phyloP scores from a whole-genome alignment of 2,888 invertebrate genomes.

The Drosophila peninsularis region DNA sequence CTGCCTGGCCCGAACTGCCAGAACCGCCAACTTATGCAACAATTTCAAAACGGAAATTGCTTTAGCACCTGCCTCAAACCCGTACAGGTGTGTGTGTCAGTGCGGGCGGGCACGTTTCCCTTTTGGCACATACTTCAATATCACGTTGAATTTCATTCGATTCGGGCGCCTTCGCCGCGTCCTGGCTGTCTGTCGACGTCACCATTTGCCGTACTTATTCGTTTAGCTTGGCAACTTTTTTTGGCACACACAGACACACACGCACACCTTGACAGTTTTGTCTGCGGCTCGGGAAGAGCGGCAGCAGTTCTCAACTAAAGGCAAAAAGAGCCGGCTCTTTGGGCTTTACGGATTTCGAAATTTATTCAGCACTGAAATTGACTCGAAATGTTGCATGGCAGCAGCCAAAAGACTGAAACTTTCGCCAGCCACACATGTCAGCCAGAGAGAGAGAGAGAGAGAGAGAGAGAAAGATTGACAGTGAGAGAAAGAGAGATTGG shows the following conservation, averaged over 20 bases:
- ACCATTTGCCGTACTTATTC: conserved; percentile 66
- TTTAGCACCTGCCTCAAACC: conserved; percentile 78
- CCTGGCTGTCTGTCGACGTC: conserved; percentile 54
- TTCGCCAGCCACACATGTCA: conserved; percentile 33
- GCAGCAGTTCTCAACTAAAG: conserved; percentile 30
- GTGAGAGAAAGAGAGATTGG: neutral
- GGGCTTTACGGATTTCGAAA: conserved; percentile 76
- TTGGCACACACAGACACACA: conserved; percentile 57
- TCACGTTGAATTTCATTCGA: conserved; percentile 80
- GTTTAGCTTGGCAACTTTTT: conserved; percentile 76
- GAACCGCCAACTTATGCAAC: conserved; percentile 79
- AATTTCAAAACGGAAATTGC: conserved; percentile 81
- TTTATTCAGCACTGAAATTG: conserved; percentile 75
- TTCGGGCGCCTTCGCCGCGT: conserved; percentile 50
- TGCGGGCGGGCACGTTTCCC: conserved; percentile 64
- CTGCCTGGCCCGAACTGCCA: conserved; percentile 42
- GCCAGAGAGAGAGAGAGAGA: neutral
- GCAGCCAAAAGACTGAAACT: conserved; percentile 53
- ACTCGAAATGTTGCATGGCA: conserved; percentile 57
- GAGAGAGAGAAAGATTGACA: neutral
- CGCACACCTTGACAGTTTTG: conserved; percentile 75
- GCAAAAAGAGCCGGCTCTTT: conserved; percentile 49
- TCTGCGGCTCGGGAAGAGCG: conserved; percentile 53
- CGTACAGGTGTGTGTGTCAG: conserved; percentile 6
- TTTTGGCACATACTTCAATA: conserved; percentile 82